Evolutionary conservation across 2,888 invertebrate species (phyloP).

Genomic region (Phania funesta): DNA sequence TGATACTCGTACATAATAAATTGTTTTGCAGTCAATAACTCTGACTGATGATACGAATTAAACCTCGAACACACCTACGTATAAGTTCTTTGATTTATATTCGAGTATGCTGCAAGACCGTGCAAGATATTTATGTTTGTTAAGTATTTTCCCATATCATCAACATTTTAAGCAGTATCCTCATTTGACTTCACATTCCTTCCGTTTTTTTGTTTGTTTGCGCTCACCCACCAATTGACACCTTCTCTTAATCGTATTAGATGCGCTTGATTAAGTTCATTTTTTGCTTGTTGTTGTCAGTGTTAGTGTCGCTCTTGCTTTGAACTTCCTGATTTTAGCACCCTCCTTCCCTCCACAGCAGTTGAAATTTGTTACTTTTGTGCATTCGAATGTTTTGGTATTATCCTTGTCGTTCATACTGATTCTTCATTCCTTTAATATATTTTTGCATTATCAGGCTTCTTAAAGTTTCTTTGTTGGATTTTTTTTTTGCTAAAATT

Average conservation of each 20-base stretch:
- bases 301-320: constrained; percentile 20
- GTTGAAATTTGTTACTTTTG: not conserved
- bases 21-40: constrained; percentile 23
- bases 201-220: not conserved
- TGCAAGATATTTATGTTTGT: constrained; percentile 26
- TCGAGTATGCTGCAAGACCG: not conserved
- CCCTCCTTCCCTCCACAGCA: not conserved
- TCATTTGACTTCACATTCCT: constrained; percentile 42
- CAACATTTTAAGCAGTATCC: not conserved
- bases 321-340: constrained; percentile 32
- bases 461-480: constrained; percentile 32
- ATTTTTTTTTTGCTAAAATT: constrained; percentile 18
- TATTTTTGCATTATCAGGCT: constrained; percentile 42
- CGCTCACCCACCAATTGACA: constrained; percentile 42
- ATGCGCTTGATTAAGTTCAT: constrained; percentile 67
- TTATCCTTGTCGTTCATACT: constrained; percentile 19
- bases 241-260: constrained; percentile 59
- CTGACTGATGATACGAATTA: not conserved
- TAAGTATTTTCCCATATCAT: constrained; percentile 48
- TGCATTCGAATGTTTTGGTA: not conserved
- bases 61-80: not conserved
- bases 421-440: constrained; percentile 16
- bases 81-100: constrained; percentile 20
- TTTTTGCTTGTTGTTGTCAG: constrained; percentile 20
- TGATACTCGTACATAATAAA: constrained; percentile 28